phyloP scores from a whole-genome alignment of 2,113 vertebrate species.

The Todiramphus chloris region DNA sequence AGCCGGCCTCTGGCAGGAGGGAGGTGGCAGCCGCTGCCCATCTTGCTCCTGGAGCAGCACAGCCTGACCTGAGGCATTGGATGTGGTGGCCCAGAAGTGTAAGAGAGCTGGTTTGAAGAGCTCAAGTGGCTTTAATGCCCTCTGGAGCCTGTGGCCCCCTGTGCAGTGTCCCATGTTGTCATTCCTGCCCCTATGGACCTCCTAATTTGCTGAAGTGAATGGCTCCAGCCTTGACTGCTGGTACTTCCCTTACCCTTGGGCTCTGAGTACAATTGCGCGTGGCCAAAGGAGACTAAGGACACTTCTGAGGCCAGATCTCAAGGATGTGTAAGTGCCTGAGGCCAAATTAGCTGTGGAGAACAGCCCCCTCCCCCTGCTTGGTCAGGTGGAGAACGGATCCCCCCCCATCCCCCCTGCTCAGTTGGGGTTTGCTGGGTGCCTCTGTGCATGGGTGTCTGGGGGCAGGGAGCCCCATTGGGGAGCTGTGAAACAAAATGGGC shows the following conservation, averaged over 20 bases:
- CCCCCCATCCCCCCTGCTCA: not conserved
- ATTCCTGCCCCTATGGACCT: not conserved
- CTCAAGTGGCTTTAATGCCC: not conserved
- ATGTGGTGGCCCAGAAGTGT: not conserved
- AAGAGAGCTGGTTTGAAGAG: not conserved
- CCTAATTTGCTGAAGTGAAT: not conserved
- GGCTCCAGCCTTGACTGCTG: not conserved
- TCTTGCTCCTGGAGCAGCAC: not conserved
- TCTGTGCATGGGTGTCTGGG: rapidly evolving
- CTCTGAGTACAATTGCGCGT: rapidly evolving
- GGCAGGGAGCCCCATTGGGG: rapidly evolving
- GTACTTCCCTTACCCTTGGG: not conserved
- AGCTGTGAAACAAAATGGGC: not conserved
- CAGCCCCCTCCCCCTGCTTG: not conserved
- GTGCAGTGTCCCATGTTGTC: not conserved
- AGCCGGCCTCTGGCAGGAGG: not conserved
- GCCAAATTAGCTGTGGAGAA: not conserved
- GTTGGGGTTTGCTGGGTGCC: not conserved
- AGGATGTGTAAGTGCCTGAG: not conserved
- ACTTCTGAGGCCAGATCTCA: not conserved
- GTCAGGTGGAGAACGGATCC: not conserved
- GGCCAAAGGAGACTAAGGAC: not conserved
- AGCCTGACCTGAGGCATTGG: not conserved
- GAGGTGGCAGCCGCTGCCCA: not conserved
- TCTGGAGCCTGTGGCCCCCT: not conserved